Conservation (phyloP, 2,797 vertebrate genomes). For the Lerista edwardsae region DNA sequence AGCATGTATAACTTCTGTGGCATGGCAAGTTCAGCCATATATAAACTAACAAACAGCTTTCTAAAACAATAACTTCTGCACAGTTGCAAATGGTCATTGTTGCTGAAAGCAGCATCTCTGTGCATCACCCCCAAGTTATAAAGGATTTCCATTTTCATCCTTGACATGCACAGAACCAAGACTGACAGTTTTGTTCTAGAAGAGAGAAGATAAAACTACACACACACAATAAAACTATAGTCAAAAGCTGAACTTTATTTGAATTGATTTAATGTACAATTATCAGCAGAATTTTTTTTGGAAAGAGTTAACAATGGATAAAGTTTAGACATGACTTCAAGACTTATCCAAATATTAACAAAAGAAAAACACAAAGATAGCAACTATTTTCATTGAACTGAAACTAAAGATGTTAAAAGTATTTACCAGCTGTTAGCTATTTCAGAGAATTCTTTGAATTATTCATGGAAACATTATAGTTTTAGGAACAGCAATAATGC, state of each 20-base stretch:
- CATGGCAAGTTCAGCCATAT: no score
- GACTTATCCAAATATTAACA: slow-evolving; percentile 22
- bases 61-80: no score
- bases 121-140: not conserved
- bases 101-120: not conserved
- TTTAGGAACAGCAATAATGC: not conserved
- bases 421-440: not conserved
- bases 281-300: slow-evolving; percentile 21
- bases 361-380: slow-evolving; percentile 8
- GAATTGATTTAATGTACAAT: slow-evolving; percentile 27
- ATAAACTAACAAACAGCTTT: no score
- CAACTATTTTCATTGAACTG: not conserved
- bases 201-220: not conserved
- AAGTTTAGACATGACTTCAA: slow-evolving; percentile 1
- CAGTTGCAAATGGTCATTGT: no score
- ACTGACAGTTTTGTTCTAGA: no score
- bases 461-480: not conserved
- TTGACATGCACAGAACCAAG: not conserved
- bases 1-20: no score
- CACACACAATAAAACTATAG: not conserved
- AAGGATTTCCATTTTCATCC: not conserved
- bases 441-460: slow-evolving; percentile 6
- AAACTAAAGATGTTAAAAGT: no score
- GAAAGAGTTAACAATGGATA: slow-evolving; percentile 15
- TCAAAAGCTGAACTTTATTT: slow-evolving; percentile 39